phyloP scores from a whole-genome alignment of 2,113 vertebrate species.

The Lontra canadensis region DNA sequence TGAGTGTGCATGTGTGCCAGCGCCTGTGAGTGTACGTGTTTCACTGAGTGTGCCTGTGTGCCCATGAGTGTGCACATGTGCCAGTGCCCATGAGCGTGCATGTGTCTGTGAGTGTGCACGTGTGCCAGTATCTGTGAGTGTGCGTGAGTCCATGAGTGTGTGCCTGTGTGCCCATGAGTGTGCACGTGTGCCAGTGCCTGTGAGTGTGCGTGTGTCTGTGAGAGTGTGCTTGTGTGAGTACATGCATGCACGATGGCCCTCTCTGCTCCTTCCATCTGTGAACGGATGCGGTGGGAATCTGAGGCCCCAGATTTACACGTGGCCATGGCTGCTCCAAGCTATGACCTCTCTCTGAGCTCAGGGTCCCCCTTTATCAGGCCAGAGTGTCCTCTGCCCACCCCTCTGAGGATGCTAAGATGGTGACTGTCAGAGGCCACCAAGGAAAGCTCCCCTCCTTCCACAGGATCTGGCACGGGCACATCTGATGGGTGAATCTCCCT shows the following conservation, averaged over 20 bases:
- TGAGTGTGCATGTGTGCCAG: no score
- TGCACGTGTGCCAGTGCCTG: fast-evolving
- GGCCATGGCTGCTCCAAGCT: background rate
- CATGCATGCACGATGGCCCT: fast-evolving
- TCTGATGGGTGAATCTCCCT: background rate
- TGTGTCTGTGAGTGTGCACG: no score
- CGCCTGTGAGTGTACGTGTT: no score
- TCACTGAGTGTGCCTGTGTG: no score
- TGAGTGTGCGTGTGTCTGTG: background rate
- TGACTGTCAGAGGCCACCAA: background rate
- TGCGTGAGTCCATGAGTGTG: no score
- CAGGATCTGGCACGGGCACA: background rate
- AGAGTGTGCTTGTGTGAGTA: no score
- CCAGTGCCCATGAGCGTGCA: fast-evolving
- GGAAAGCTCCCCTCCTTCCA: background rate
- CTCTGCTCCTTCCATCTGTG: background rate
- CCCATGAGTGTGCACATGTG: no score
- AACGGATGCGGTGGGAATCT: background rate
- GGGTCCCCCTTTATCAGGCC: background rate
- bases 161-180: no score
- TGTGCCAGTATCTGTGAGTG: no score
- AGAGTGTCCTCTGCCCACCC: background rate
- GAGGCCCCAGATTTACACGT: background rate
- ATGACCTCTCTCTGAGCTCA: background rate
- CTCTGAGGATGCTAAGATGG: background rate